Conservation (phyloP, 2,888 invertebrate species). For the Linnaemya tessellans region DNA sequence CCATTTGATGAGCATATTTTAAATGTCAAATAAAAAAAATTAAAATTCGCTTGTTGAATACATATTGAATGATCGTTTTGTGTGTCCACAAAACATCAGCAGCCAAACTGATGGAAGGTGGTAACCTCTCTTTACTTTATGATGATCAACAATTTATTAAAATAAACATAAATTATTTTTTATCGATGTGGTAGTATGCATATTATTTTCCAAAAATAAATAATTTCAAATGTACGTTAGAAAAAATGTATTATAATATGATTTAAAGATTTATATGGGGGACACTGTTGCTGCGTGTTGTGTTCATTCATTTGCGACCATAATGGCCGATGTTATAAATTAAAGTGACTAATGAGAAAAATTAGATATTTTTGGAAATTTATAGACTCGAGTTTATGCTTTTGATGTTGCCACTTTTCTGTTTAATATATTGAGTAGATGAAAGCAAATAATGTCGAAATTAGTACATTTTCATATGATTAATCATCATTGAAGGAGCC, state of each 20-base stretch:
- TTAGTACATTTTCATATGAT: neutral
- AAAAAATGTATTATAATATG: neutral
- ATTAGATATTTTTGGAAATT: constrained; percentile 4
- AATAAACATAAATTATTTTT: neutral
- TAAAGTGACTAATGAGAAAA: neutral
- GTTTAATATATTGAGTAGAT: too few relatives aligned
- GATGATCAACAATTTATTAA: constrained; percentile 1
- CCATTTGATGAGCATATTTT: neutral
- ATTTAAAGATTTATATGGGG: neutral
- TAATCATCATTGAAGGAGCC: too few relatives aligned
- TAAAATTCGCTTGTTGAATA: constrained; percentile 5
- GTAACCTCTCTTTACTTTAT: constrained; percentile 23
- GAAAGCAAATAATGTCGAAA: neutral
- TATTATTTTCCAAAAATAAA: neutral
- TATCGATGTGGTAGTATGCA: neutral
- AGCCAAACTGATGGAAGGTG: neutral
- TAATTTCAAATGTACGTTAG: neutral
- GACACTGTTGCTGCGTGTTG: neutral
- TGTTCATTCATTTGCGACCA: neutral
- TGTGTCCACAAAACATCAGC: constrained; percentile 1
- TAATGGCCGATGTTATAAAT: constrained; percentile 11
- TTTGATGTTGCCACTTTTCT: neutral
- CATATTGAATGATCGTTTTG: constrained; percentile 20
- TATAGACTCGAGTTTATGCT: neutral
- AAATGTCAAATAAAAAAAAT: constrained; percentile 24